Evolutionary conservation across 2,113 vertebrate species (phyloP).

Genomic region (Tinamus guttatus): DNA sequence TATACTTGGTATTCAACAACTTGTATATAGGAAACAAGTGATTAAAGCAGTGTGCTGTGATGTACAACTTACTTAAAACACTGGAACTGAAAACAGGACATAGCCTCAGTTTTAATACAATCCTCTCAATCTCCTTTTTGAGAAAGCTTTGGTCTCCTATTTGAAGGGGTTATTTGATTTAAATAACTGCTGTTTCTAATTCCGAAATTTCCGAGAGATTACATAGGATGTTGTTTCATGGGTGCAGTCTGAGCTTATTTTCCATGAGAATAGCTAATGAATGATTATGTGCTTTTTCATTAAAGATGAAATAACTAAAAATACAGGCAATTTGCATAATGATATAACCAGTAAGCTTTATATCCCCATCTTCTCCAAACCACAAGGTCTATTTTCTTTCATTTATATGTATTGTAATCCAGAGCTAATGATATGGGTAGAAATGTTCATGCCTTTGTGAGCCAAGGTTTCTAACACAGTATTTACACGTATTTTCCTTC

Average conservation of each 20-base stretch:
- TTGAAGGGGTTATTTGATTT: background rate
- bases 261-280: background rate
- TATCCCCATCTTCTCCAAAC: background rate
- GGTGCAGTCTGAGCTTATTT: background rate
- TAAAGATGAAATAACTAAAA: background rate
- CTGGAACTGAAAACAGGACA: background rate
- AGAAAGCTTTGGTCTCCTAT: background rate
- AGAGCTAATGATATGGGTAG: conserved; percentile 34
- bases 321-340: background rate
- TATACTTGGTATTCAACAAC: background rate
- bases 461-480: conserved; percentile 37
- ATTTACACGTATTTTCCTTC: conserved; percentile 63
- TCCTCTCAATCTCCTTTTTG: background rate
- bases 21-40: background rate
- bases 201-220: background rate
- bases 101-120: background rate
- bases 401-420: background rate
- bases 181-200: background rate
- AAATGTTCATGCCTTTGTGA: conserved; percentile 28
- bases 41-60: background rate
- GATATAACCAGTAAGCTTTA: background rate
- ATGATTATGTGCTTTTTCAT: background rate
- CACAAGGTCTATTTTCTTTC: background rate
- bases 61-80: background rate
- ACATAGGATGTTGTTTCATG: too few relatives aligned